Base-by-base conservation (phyloP, 2,113 vertebrate species). In the Xiphorhynchus elegans region DNA sequence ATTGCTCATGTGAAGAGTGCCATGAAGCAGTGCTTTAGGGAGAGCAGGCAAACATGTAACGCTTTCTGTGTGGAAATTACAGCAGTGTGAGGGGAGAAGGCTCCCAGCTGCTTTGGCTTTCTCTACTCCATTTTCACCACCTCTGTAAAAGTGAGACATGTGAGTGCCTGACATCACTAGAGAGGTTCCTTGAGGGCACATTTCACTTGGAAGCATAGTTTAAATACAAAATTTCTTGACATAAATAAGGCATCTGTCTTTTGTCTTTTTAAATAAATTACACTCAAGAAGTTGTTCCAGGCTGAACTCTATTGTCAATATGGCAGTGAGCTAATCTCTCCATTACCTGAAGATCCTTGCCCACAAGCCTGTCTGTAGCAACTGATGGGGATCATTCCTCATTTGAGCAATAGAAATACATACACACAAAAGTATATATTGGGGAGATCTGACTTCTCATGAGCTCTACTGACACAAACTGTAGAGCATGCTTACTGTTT, bases 241-340 rank as follows among this genome's bases (percentile, higher is more conserved):
- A 69, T 24, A 64, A 80, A 87, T 66, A 37, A 90, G 70, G 47
- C 60, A 68, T 93, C 52, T 84, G 56, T 37, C 82, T 88, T 96
- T 93, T 78, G 42, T 84, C 75, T 88, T 88, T 90, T 90, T 40
- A 70, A 94, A 86, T n/a, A 84, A 31, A 86, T 86, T 87, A 75
- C 10, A 12, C 13, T 58, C 37, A 75, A 92, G 67, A 78, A 85
- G 42, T 64, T 85, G 78, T 89, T 90, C 59, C 44, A 50, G 69
- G 31, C 59, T 64, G 46, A 86, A 62, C 52, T 80, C 74, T 50
- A 35, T 66, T 80, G 77, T 87, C 56, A 76, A 74, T 85, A 63
- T 1, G 1, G 84, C 83, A 90, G 44, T 0, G 17, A 82, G 56
- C 6, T 90, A 50, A 82, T 81, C 19, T 64, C 73, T 16, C 28